Conservation (phyloP, 2,797 vertebrate genomes). For the Tympanoctomys barrerae region DNA sequence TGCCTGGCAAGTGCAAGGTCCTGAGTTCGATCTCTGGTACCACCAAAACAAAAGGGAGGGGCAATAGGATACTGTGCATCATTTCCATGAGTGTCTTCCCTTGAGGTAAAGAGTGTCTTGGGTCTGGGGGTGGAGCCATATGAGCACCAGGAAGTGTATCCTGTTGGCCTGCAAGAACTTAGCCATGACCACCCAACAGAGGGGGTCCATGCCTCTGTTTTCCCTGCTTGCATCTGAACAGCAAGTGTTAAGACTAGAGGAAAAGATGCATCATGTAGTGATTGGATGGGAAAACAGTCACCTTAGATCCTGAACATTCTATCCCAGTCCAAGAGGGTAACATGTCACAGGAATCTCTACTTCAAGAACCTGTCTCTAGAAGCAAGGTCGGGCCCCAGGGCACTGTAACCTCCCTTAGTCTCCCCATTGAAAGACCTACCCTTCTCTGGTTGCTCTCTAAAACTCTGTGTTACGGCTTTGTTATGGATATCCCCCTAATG, state of each 20-base stretch:
- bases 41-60: neutral
- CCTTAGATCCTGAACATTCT: neutral
- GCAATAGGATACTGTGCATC: rapidly evolving
- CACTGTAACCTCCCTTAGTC: neutral
- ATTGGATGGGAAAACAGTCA: neutral
- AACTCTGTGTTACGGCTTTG: neutral
- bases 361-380: neutral
- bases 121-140: neutral
- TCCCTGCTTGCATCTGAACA: neutral
- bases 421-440: neutral
- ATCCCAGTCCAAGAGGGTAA: neutral
- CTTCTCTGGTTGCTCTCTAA: neutral
- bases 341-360: neutral
- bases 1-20: no score
- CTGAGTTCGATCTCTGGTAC: no score
- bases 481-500: neutral
- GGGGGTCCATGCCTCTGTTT: rapidly evolving
- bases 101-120: rapidly evolving
- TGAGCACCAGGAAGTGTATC: neutral
- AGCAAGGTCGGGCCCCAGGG: neutral
- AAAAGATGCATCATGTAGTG: neutral
- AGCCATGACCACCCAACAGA: neutral
- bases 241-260: neutral
- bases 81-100: rapidly evolving
- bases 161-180: neutral